Conservation (phyloP, 1,140 invertebrate species). For the Colletes latitarsis region DNA sequence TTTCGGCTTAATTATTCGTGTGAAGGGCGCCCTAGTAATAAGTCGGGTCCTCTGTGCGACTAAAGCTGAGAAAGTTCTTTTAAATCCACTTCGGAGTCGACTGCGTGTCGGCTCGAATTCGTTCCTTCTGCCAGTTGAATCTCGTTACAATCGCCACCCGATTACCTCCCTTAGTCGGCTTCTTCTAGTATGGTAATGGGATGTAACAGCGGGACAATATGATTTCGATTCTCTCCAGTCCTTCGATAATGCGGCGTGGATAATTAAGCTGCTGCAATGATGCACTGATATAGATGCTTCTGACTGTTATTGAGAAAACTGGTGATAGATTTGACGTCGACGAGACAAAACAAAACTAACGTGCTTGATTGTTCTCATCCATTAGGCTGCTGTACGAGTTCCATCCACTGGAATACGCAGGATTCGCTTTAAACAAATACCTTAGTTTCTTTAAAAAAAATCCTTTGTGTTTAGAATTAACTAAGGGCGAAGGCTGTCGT, state of each 20-base stretch:
- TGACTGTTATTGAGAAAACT: no score
- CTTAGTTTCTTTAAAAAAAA: no score
- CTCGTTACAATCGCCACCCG: slow-evolving; percentile 54
- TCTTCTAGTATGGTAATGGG: slow-evolving; percentile 51
- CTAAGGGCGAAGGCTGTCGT: no score
- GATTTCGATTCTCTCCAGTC: slow-evolving; percentile 46
- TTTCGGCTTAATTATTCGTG: slow-evolving; percentile 64
- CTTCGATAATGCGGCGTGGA: slow-evolving; percentile 48
- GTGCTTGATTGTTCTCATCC: no score
- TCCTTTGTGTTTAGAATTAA: no score
- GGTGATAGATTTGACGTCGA: no score
- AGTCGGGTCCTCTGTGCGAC: slow-evolving; percentile 42
- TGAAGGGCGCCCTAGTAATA: slow-evolving; percentile 56
- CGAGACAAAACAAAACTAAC: no score
- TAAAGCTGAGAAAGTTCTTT: slow-evolving; percentile 6
- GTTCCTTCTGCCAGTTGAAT: slow-evolving; percentile 57
- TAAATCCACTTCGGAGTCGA: slow-evolving; percentile 45
- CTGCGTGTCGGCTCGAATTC: slow-evolving; percentile 44
- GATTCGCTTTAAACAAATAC: no score
- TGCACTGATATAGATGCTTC: slow-evolving; percentile 13
- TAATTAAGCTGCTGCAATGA: slow-evolving; percentile 51
- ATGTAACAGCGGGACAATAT: slow-evolving; percentile 60
- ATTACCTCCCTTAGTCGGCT: slow-evolving; percentile 16
- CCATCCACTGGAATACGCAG: no score
- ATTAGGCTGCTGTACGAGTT: no score